A percentile compares a stretch with the other conserved stretches of the same genome.
Conservation (phyloP, 2,797 vertebrate species). For the Huso huso region DNA sequence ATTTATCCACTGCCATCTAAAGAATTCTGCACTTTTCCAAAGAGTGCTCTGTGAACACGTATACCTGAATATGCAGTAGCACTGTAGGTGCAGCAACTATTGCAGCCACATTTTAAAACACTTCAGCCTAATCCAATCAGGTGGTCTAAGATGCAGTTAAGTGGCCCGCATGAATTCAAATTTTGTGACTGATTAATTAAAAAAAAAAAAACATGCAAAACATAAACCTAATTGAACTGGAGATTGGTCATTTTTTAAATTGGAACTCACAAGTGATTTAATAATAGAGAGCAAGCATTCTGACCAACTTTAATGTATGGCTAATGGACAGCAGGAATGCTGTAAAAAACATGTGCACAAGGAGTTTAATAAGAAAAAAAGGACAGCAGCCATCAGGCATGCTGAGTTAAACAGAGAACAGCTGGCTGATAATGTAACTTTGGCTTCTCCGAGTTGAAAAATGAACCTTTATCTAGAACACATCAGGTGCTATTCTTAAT, state of each 20-base stretch:
- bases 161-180: no score
- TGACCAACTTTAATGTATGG: slow-evolving; percentile 14
- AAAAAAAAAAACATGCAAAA: not conserved
- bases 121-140: no score
- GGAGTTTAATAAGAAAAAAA: slow-evolving; percentile 8
- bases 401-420: slow-evolving; percentile 28
- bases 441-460: slow-evolving; percentile 40
- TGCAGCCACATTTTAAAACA: no score
- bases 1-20: slow-evolving; percentile 30
- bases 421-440: slow-evolving; percentile 24
- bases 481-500: slow-evolving; percentile 21
- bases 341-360: slow-evolving; percentile 15
- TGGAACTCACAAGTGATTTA: slow-evolving; percentile 6
- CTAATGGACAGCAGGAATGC: slow-evolving; percentile 23
- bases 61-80: no score
- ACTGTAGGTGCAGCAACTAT: no score
- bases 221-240: not conserved
- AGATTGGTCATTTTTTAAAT: not conserved
- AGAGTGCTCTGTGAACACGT: slow-evolving; percentile 12
- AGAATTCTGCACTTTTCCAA: slow-evolving; percentile 25
- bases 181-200: no score
- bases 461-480: slow-evolving; percentile 58
- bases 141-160: no score
- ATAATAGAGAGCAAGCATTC: slow-evolving; percentile 4
- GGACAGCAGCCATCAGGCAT: slow-evolving; percentile 13